Evolutionary conservation across 2,888 invertebrate genomes (phyloP), one percentile per base, ranked within the genome.

Genomic region (Ecdyonurus torrentis): DNA sequence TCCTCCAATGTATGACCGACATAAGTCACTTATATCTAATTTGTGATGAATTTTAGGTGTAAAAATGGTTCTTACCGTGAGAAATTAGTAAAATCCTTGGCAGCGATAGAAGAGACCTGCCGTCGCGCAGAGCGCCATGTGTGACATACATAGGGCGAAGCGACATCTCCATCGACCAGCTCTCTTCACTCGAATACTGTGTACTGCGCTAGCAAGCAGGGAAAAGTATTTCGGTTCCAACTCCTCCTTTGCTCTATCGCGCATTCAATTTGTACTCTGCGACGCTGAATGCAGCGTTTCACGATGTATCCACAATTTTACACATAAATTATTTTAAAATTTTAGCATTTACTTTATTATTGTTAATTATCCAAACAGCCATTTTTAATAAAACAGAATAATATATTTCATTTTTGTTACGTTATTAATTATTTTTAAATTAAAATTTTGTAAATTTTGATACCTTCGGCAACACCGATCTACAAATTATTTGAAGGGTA

Each of bases 71-170:
- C 67, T 73, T 73, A 73, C 73, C 73, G 68, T 68, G 69, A 64
- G 61, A 68, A 69, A 69, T 67, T 60, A 64, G 65, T 64, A 67
- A 67, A 67, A 69, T 66, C 66, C 62, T 65, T 67, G 66, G 67
- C 71, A 71, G 67, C 70, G 70, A 69, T 65, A 68, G 67, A 68
- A 68, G 67, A 66, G 68, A 69, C 70, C 68, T 70, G 69, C 70
- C 69, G 64, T 67, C 68, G 68, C 68, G 69, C 71, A 71, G 71
- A 63, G 67, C 63, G 73, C 73, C 73, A 73, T 73, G 73, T 73
- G 72, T 71, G 72, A 72, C 73, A 73, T 70, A 72, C 70, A 72
- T 71, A 72, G 71, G 71, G 67, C 69, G 59, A 59, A 64, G 63
- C 61, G 66, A 71, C 70, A 71, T 69, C 70, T 72, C 69, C 66